Conservation (phyloP, 1,140 invertebrate genomes). For the Zeugodacus cucurbitae region DNA sequence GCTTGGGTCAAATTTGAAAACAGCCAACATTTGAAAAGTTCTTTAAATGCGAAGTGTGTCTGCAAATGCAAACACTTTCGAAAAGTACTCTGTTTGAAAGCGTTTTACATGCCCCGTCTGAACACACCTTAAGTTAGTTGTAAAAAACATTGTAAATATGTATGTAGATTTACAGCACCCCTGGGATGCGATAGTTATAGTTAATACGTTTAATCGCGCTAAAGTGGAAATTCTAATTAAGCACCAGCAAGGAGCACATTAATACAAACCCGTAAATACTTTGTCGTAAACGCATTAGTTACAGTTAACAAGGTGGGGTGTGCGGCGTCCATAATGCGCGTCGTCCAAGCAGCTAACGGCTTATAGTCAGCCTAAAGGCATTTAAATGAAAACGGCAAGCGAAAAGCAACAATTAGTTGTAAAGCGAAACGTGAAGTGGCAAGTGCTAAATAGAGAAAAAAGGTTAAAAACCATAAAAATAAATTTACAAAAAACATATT, state of each 20-base stretch:
- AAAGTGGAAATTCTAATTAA: slow-evolving; percentile 22
- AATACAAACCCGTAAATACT: neutral
- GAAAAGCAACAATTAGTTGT: slow-evolving; percentile 9
- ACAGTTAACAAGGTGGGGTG: neutral
- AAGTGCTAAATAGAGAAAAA: neutral
- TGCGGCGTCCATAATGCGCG: neutral
- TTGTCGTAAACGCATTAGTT: neutral
- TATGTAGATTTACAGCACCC: neutral
- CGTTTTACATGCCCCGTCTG: too few species aligned
- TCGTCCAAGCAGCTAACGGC: neutral
- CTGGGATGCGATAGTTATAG: neutral
- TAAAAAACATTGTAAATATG: too few species aligned
- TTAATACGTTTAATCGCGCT: neutral
- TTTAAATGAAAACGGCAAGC: neutral
- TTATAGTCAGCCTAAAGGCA: neutral
- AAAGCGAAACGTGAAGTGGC: neutral
- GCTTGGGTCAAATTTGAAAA: too few species aligned
- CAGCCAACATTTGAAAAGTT: too few species aligned
- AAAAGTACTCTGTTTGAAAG: too few species aligned
- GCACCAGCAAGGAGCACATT: neutral
- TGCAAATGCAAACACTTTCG: too few species aligned
- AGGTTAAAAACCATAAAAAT: neutral
- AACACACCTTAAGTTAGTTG: too few species aligned
- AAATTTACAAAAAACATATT: neutral
- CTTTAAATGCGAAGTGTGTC: too few species aligned